Percentiles rank a stretch among this genome's conserved stretches.
These are phyloP conservation scores for Silurus asotus DNA, from an alignment of 2,113 vertebrate genomes.

Conservation along the genomic window DNA sequence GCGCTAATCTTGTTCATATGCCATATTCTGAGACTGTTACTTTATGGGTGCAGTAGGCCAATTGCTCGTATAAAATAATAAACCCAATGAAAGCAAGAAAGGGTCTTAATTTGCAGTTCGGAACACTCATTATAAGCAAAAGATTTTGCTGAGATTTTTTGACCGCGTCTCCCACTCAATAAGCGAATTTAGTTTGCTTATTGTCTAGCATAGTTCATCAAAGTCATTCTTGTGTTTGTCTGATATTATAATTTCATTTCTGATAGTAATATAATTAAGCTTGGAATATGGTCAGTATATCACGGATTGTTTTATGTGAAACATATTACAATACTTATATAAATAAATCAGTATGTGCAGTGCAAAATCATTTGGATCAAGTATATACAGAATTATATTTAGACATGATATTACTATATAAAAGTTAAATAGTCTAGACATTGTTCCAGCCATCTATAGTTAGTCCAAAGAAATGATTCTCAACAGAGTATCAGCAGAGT, in stretches of 20 bases:
- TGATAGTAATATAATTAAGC: background rate
- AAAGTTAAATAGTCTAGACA: background rate
- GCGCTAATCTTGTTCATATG: slow-evolving; percentile 51
- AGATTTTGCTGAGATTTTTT: background rate
- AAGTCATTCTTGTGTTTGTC: background rate
- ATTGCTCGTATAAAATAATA: slow-evolving; percentile 27
- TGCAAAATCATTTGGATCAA: background rate
- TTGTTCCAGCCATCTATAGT: too few relatives aligned
- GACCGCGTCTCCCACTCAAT: background rate
- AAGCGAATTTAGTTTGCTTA: background rate
- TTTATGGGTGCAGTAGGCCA: background rate
- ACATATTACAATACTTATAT: background rate
- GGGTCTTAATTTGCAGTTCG: background rate
- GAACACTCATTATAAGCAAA: background rate
- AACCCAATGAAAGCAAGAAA: slow-evolving; percentile 21
- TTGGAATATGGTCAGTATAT: background rate
- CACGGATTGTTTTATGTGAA: background rate
- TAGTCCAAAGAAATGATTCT: too few relatives aligned
- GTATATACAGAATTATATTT: background rate
- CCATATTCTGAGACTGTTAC: slow-evolving; percentile 26
- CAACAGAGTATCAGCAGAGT: too few relatives aligned
- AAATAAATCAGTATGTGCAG: background rate
- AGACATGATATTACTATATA: background rate
- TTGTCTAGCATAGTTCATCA: background rate
- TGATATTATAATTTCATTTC: background rate